phyloP scores from a whole-genome alignment of 2,797 vertebrate species.

The Gephyroberyx darwinii region DNA sequence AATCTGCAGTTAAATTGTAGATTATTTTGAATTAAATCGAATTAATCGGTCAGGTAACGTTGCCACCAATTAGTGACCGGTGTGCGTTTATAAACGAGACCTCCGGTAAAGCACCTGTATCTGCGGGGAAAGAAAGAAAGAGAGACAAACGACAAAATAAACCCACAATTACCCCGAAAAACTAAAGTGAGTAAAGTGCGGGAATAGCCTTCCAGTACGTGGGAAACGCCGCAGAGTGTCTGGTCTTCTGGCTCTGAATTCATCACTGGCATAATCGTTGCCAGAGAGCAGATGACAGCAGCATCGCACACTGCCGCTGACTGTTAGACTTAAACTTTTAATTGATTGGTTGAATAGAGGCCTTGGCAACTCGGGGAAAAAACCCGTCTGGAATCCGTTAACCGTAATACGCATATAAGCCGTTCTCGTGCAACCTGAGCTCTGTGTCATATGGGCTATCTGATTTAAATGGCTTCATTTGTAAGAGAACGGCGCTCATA shows the following conservation, averaged over 20 bases:
- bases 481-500: constrained; percentile 17
- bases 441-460: constrained; percentile 43
- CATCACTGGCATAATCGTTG: constrained; percentile 76
- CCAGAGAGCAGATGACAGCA: constrained; percentile 75
- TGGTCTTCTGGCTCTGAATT: constrained; percentile 64
- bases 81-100: no score
- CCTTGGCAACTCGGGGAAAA: constrained; percentile 20
- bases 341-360: constrained; percentile 62
- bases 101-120: no score
- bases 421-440: constrained; percentile 46
- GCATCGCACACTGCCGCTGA: constrained; percentile 51
- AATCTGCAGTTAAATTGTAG: neutral
- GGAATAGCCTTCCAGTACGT: constrained; percentile 44
- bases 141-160: neutral
- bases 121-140: no score
- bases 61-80: no score
- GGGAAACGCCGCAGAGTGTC: constrained; percentile 64
- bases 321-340: constrained; percentile 61
- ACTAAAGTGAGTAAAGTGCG: constrained; percentile 5
- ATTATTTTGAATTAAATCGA: neutral
- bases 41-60: neutral
- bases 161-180: neutral
- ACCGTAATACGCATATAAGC: constrained; percentile 36
- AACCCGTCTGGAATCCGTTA: constrained; percentile 54
- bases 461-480: constrained; percentile 61